Evolutionary conservation across 53 echinoderm and acorn worm species (phyloP).

Genomic region (Echinometra lucunter): DNA sequence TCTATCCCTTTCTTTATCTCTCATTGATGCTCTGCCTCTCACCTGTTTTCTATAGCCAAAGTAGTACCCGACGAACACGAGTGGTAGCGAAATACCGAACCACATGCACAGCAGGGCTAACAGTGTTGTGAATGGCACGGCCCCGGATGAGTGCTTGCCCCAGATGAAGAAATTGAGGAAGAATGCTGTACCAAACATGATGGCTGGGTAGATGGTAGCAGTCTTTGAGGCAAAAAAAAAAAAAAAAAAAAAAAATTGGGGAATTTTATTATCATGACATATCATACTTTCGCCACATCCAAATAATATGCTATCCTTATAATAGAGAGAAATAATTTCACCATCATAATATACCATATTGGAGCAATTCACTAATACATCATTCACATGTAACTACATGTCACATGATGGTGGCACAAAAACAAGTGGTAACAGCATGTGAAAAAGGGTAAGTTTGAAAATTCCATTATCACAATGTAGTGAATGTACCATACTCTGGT

Average conservation of each 20-base stretch:
- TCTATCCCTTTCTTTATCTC: no score
- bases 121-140: conserved; percentile 93
- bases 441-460: no score
- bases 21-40: neutral
- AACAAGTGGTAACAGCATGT: no score
- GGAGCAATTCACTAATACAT: no score
- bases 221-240: conserved; percentile 72
- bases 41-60: conserved; percentile 99
- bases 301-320: no score
- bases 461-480: no score
- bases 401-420: no score
- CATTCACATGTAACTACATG: no score
- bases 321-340: neutral
- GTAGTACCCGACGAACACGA: conserved; percentile 93
- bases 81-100: conserved; percentile 96
- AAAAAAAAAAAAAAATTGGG: no score
- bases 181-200: conserved; percentile 90
- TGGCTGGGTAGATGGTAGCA: conserved; percentile 88
- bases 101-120: conserved; percentile 97
- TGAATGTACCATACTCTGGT: no score
- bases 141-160: conserved; percentile 99
- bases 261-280: neutral
- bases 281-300: no score
- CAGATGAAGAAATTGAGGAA: conserved; percentile 98
- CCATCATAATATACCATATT: conserved; percentile 33